Evolutionary conservation across 2,797 vertebrate genomes (phyloP).

Genomic region (Apodemus agrarius): DNA sequence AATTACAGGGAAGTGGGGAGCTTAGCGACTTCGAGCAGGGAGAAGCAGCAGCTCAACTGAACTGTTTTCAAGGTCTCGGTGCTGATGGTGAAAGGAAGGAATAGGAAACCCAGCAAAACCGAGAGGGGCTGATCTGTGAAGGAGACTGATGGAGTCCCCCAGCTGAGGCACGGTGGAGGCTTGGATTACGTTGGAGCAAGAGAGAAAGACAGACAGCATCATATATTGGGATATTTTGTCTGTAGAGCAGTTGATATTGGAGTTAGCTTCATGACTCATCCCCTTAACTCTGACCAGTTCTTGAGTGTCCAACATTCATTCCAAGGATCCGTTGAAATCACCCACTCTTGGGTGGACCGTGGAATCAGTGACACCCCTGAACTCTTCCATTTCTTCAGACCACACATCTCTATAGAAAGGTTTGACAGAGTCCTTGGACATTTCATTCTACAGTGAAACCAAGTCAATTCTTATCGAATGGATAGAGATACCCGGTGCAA

Average conservation of each 20-base stretch:
- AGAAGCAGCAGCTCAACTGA: neutral
- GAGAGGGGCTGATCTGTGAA: neutral
- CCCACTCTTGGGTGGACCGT: neutral
- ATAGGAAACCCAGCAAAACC: neutral
- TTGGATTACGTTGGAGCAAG: neutral
- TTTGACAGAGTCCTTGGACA: neutral
- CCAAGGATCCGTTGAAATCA: neutral
- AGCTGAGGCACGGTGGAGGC: neutral
- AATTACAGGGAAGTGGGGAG: neutral
- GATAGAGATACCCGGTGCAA: neutral
- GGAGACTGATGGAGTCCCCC: no score
- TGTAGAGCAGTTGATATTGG: neutral
- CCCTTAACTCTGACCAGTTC: neutral
- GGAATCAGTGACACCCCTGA: neutral
- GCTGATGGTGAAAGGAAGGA: neutral
- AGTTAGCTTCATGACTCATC: neutral
- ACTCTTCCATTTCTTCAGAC: neutral
- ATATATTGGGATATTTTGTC: neutral
- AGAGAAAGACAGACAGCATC: neutral
- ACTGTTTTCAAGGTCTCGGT: neutral
- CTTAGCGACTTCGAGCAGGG: neutral
- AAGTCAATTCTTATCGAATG: neutral
- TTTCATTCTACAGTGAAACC: neutral
- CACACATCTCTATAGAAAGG: neutral
- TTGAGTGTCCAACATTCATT: neutral